Base-by-base conservation (phyloP, 2,113 vertebrate species). In the Enhydra lutris region DNA sequence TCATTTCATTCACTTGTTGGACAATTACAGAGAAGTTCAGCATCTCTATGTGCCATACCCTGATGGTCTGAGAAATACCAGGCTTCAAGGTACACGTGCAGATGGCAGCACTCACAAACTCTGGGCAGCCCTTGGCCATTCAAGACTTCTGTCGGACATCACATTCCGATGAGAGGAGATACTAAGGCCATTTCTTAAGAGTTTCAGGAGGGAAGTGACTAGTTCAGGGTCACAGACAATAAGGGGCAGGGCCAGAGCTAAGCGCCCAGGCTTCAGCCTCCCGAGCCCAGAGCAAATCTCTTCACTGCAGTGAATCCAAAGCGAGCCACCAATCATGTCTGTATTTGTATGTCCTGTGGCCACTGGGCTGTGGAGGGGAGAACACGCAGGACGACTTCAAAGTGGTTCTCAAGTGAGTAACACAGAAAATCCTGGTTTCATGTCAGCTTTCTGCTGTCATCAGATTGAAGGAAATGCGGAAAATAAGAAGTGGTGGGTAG, bases 1-100 rank as follows among this genome's bases (percentile, higher is more conserved):
- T 21, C 14, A 1, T 23, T 52, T 57, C 2, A 1, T 12, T 45
- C 34, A 3, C 6, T 47, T 6, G 4, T 0, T 4, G 61, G 7
- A 39, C 47, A 14, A 10, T 67, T 1, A 0, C 1, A 5, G 1
- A 13, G 39, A 26, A 69, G 76, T 29, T 31, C 2, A 90, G 20
- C 4, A 1, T 29, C 1, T 0, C 73, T 9, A 3, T 3, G 10
- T 2, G 2, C 39, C 0, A 0, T 1, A 1, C 13, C 50, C 57
- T 1, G 65, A 6, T 9, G 65, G 23, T 29, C 57, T 20, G 4
- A 29, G 59, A 34, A n/a, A 34, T 14, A 45, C 73, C 45, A 13
- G 39, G 47, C 14, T 0, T 36, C 45, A 57, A 0, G 0, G 7
- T 0, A 0, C 6, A 8, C 0, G 0, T 1, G 34, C 31, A 31